Evolutionary conservation across 2,797 vertebrate species (phyloP).

Genomic region (Cirrhinus molitorella): DNA sequence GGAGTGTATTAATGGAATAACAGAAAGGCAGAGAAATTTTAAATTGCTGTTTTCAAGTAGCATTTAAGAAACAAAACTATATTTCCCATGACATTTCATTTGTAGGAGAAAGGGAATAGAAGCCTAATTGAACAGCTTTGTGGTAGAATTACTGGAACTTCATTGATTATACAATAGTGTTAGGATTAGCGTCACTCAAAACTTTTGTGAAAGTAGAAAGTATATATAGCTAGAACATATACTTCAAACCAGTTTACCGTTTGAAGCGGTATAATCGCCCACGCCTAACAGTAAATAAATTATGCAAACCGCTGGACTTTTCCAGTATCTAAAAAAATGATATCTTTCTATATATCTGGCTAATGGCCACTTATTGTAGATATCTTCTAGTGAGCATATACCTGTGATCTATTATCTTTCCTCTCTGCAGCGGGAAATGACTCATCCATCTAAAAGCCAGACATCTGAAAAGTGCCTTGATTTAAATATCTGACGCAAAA

Average conservation of each 20-base stretch:
- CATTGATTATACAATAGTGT: not conserved
- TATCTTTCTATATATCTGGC: not conserved
- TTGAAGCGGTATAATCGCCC: no score
- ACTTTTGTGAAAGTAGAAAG: not conserved
- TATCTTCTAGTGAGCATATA: not conserved
- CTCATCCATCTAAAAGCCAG: not conserved
- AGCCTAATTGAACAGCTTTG: conserved; percentile 8
- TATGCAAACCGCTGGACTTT: not conserved
- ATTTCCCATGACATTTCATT: conserved; percentile 10
- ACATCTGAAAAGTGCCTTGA: conserved; percentile 18
- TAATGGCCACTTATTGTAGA: conserved; percentile 8
- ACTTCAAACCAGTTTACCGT: no score
- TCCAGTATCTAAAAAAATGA: not conserved
- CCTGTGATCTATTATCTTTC: conserved; percentile 31
- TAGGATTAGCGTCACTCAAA: conserved; percentile 1
- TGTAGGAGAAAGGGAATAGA: not conserved
- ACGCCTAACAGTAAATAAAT: not conserved
- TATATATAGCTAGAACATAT: no score
- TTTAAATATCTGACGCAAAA: not conserved
- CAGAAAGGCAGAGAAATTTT: not conserved
- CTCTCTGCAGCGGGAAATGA: conserved; percentile 29
- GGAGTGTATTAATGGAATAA: not conserved
- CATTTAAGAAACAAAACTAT: no score
- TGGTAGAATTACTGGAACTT: conserved; percentile 1
- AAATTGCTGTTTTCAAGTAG: not conserved